These are phyloP conservation scores for Zeus faber DNA, from an alignment of 2,113 vertebrate genomes.

Conservation along the genomic window DNA sequence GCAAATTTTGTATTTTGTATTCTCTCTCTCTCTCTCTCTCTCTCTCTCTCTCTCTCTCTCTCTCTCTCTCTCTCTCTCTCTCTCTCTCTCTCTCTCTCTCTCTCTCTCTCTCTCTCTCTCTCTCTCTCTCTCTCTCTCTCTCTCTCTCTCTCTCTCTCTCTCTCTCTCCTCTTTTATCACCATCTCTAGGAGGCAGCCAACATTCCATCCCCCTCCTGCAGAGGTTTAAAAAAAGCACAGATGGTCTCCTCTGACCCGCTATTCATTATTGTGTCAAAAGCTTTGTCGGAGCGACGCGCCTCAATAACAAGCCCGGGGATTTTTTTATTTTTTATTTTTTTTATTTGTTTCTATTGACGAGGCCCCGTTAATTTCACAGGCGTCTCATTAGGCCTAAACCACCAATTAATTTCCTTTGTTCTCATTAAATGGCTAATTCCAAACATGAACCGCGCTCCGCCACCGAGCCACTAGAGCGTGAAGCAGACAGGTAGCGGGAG, in stretches of 20 bases:
- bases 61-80: conserved; percentile 24
- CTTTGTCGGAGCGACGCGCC: conserved; percentile 82
- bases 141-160: conserved; percentile 10
- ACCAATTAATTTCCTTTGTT: conserved; percentile 98
- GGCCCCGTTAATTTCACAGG: conserved; percentile 89
- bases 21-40: conserved; percentile 53
- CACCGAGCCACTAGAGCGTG: conserved; percentile 57
- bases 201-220: conserved; percentile 62
- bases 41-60: conserved; percentile 13
- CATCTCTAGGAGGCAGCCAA: conserved; percentile 61
- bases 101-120: conserved; percentile 22
- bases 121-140: conserved; percentile 55
- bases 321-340: conserved; percentile 92
- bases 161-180: conserved; percentile 64
- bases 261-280: conserved; percentile 84
- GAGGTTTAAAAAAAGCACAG: conserved; percentile 81
- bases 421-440: conserved; percentile 93
- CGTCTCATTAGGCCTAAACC: conserved; percentile 97
- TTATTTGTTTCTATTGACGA: conserved; percentile 93
- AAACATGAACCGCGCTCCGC: conserved; percentile 81
- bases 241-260: conserved; percentile 88
- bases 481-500: conserved; percentile 49
- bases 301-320: conserved; percentile 83
- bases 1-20: conserved; percentile 73
- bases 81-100: conserved; percentile 19